Conservation (phyloP, 2,888 invertebrate species). For the Heliconius cydno region DNA sequence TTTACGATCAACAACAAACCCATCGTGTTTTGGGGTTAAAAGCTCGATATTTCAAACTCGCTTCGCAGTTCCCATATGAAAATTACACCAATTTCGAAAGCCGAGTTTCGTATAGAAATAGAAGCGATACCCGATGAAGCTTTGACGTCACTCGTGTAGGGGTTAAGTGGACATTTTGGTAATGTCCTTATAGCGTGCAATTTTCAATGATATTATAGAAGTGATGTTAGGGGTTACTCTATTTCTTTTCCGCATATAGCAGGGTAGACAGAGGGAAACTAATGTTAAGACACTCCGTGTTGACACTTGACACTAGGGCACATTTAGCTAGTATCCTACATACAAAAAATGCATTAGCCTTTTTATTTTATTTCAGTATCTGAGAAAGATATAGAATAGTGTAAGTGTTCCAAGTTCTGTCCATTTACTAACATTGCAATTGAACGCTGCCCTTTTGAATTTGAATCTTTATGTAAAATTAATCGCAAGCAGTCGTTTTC, state of each 20-base stretch:
- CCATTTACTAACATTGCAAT: too few relatives aligned
- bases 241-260: not conserved
- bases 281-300: not conserved
- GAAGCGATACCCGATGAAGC: not conserved
- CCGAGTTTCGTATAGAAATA: constrained; percentile 23
- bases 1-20: not conserved
- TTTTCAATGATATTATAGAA: not conserved
- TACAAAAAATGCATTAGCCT: too few relatives aligned
- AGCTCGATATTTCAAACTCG: constrained; percentile 8
- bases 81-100: constrained; percentile 10
- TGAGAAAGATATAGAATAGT: too few relatives aligned
- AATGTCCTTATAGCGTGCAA: not conserved
- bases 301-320: too few relatives aligned
- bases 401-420: too few relatives aligned
- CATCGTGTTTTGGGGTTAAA: constrained; percentile 18
- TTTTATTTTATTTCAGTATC: too few relatives aligned
- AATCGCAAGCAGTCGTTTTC: too few relatives aligned
- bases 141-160: constrained; percentile 2
- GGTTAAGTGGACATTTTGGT: constrained; percentile 18
- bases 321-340: too few relatives aligned
- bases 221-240: not conserved
- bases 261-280: not conserved
- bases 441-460: too few relatives aligned
- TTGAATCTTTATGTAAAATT: too few relatives aligned
- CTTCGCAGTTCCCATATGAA: constrained; percentile 15